phyloP scores from a whole-genome alignment of 2,113 vertebrate genomes.

The Sapajus apella region DNA sequence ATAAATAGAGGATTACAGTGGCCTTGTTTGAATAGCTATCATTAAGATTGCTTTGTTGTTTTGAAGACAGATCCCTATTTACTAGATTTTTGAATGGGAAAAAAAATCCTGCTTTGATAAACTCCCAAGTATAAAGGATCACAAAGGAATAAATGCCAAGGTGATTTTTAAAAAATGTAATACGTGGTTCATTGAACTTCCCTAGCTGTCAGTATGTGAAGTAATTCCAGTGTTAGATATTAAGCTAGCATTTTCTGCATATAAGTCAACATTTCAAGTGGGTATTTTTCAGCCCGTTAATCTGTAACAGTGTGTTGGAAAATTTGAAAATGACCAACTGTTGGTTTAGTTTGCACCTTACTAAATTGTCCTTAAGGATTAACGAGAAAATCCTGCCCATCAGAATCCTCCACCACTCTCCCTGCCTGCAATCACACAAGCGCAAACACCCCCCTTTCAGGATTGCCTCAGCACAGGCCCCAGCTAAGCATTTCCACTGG shows the following conservation, averaged over 20 bases:
- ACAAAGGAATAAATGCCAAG: background rate
- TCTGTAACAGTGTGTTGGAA: background rate
- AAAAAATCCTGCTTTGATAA: conserved; percentile 7
- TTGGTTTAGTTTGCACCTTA: background rate
- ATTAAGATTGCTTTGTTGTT: conserved; percentile 57
- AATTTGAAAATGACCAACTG: background rate
- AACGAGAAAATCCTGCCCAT: background rate
- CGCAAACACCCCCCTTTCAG: background rate
- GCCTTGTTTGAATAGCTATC: background rate
- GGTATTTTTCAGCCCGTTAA: background rate
- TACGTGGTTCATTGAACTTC: background rate
- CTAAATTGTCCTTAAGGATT: background rate
- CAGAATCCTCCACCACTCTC: rapidly evolving
- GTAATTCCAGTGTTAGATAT: background rate
- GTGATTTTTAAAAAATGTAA: background rate
- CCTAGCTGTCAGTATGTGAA: background rate
- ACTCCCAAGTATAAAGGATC: background rate
- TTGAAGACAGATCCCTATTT: background rate
- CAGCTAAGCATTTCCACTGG: background rate
- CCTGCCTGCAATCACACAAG: background rate
- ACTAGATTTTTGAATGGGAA: background rate
- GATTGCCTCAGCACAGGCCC: background rate
- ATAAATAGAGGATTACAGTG: conserved; percentile 6
- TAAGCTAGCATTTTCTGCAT: conserved; percentile 9
- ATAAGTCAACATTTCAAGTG: background rate